These are phyloP conservation scores for Silvanus unidentatus DNA, from an alignment of 2,888 invertebrate species.

Conservation along the genomic window DNA sequence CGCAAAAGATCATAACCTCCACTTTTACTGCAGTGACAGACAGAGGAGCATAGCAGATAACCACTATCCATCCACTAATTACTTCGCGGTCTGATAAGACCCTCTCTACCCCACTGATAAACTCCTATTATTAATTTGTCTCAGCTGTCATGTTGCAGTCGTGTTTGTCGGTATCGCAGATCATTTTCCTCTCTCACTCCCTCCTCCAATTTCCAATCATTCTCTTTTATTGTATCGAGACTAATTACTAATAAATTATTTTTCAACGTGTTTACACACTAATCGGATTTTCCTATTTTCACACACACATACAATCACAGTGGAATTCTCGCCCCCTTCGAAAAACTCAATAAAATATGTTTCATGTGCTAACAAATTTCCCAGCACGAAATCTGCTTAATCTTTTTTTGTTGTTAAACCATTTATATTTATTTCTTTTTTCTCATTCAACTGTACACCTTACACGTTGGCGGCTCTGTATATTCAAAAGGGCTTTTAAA, in stretches of 20 bases:
- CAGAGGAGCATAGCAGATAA: slow-evolving; percentile 23
- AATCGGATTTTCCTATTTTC: too few relatives aligned
- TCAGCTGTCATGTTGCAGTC: slow-evolving; percentile 32
- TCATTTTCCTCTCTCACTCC: slow-evolving; percentile 19
- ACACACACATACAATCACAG: too few relatives aligned
- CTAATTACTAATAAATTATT: too few relatives aligned
- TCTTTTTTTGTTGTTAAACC: too few relatives aligned
- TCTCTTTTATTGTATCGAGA: not conserved
- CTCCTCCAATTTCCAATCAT: not conserved
- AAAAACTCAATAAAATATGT: too few relatives aligned
- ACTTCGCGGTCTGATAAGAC: slow-evolving; percentile 28
- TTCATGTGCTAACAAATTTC: too few relatives aligned
- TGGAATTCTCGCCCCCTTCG: too few relatives aligned
- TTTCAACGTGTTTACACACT: too few relatives aligned
- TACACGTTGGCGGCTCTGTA: too few relatives aligned
- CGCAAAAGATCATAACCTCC: not conserved
- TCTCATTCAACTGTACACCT: too few relatives aligned
- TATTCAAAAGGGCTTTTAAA: slow-evolving; percentile 9
- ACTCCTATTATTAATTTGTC: slow-evolving; percentile 33
- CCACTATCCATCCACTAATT: slow-evolving; percentile 28
- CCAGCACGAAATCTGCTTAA: too few relatives aligned
- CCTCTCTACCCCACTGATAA: slow-evolving; percentile 25
- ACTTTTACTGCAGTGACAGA: not conserved
- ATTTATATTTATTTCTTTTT: too few relatives aligned
- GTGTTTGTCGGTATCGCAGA: slow-evolving; percentile 27